phyloP scores from a whole-genome alignment of 2,113 vertebrate species.

The Pedetes capensis region DNA sequence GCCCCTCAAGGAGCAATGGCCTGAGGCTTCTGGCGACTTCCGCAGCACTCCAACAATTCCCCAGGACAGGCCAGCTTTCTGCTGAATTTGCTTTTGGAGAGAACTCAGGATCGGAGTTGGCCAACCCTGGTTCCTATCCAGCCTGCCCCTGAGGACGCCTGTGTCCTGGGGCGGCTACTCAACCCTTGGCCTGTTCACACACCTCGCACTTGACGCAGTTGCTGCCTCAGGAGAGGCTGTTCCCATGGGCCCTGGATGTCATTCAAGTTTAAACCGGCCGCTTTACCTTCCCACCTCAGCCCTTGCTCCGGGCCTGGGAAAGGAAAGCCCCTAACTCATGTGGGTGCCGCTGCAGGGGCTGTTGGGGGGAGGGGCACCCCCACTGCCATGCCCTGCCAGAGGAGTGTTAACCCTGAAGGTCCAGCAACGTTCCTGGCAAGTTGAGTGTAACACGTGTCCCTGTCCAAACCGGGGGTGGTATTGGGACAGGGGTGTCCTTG shows the following conservation, averaged over 20 bases:
- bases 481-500: background rate
- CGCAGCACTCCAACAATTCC: accelerated
- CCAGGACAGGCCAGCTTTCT: accelerated
- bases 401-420: accelerated
- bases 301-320: accelerated
- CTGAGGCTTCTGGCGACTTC: background rate
- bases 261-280: background rate
- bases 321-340: background rate
- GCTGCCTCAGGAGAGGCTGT: accelerated
- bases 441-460: accelerated
- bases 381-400: accelerated
- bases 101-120: background rate
- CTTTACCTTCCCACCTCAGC: background rate
- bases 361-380: background rate
- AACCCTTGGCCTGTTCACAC: constrained; percentile 53
- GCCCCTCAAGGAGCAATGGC: accelerated
- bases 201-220: accelerated
- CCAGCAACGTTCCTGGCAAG: accelerated
- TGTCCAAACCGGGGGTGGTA: background rate
- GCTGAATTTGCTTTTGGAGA: background rate
- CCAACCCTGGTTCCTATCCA: background rate
- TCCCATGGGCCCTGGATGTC: accelerated
- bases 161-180: background rate
- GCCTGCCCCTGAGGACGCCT: accelerated
- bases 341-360: accelerated